phyloP scores from a whole-genome alignment of 2,888 invertebrate species.

The Ormyrus nitidulus region DNA sequence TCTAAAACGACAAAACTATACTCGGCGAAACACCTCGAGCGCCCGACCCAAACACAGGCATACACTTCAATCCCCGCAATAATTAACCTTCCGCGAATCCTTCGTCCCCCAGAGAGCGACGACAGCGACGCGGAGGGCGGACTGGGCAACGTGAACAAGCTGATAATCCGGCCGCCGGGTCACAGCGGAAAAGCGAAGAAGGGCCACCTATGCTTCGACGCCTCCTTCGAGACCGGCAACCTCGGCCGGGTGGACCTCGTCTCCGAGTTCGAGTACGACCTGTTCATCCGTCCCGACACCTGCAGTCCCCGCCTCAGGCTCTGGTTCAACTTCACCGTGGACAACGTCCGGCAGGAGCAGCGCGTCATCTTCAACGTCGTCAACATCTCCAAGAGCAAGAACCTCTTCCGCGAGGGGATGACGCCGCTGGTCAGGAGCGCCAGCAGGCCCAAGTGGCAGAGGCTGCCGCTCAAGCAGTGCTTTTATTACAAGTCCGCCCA shows the following conservation, averaged over 20 bases:
- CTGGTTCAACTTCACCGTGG: conserved; percentile 99
- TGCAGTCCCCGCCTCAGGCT: conserved; percentile 94
- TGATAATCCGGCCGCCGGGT: conserved; percentile 91
- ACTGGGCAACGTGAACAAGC: conserved; percentile 92
- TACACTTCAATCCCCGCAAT: too few relatives aligned
- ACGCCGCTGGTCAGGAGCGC: conserved; percentile 96
- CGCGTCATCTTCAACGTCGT: conserved; percentile 97
- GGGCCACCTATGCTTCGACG: conserved; percentile 97
- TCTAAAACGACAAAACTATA: too few relatives aligned
- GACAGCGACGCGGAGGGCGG: conserved; percentile 96
- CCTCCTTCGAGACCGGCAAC: conserved; percentile 97
- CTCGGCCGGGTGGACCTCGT: conserved; percentile 96
- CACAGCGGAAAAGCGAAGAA: conserved; percentile 97
- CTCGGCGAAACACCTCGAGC: too few relatives aligned
- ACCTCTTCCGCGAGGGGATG: conserved; percentile 92
- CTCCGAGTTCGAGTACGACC: conserved; percentile 96
- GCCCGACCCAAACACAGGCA: too few relatives aligned
- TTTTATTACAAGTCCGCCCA: conserved; percentile 94
- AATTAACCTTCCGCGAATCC: too few relatives aligned
- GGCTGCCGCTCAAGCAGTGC: conserved; percentile 76
- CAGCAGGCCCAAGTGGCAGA: conserved; percentile 93
- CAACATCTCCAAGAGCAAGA: conserved; percentile 94
- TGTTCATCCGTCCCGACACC: conserved; percentile 96
- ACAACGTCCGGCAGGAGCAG: conserved; percentile 95
- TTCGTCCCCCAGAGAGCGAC: conserved; percentile 84